A percentile compares a stretch with the other conserved stretches of the same genome.
These are phyloP conservation scores for Drosophila oshimai DNA, from an alignment of 1,140 invertebrate species.

Conservation along the genomic window DNA sequence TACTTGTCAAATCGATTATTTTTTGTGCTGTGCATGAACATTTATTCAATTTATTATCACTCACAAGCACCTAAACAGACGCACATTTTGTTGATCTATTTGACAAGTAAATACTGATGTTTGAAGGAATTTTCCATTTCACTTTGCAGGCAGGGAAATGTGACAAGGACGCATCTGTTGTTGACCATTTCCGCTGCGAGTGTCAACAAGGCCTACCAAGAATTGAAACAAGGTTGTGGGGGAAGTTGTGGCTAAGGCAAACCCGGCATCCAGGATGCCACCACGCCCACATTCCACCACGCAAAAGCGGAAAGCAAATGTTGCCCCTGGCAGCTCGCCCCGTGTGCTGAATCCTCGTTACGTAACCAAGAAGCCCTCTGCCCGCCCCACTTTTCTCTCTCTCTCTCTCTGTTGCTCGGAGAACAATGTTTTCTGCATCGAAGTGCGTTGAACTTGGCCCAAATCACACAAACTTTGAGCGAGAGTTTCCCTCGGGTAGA, in stretches of 20 bases:
- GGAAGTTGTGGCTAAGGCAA: neutral
- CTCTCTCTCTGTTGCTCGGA: conserved; percentile 5
- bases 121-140: conserved; percentile 30
- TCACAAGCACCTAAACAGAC: neutral
- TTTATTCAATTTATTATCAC: conserved; percentile 4
- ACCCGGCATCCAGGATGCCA: conserved; percentile 26
- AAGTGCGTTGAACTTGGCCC: conserved; percentile 66
- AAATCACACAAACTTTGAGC: conserved; percentile 56
- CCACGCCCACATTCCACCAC: conserved; percentile 58
- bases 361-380: conserved; percentile 37
- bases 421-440: conserved; percentile 9
- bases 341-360: conserved; percentile 46
- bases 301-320: conserved; percentile 47
- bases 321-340: neutral
- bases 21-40: conserved; percentile 1
- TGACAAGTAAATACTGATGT: conserved; percentile 22
- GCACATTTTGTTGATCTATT: conserved; percentile 32
- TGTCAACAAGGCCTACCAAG: conserved; percentile 7
- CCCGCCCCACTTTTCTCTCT: conserved; percentile 5
- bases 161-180: conserved; percentile 23
- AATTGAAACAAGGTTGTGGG: neutral
- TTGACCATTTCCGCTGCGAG: conserved; percentile 51
- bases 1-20: conserved; percentile 23
- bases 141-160: conserved; percentile 11
- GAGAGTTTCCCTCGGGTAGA: neutral